Percentiles rank a stretch among this genome's conserved stretches.
These are phyloP conservation scores for Molorchus minor DNA, from an alignment of 2,888 invertebrate species.

Conservation along the genomic window DNA sequence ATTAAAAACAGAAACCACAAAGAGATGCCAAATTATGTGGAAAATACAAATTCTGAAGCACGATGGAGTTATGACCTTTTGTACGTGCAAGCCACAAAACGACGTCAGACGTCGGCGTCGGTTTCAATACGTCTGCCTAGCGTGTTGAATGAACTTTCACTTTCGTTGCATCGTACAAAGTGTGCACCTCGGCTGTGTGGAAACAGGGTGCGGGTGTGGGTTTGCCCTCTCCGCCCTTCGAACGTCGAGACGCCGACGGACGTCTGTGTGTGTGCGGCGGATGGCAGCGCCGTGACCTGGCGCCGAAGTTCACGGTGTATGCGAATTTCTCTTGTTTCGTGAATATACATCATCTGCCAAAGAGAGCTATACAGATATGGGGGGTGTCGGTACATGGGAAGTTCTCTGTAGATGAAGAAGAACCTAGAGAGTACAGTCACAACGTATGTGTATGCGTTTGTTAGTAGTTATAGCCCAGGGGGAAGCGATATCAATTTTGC, in stretches of 20 bases:
- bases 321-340: background rate
- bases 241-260: slow-evolving; percentile 42
- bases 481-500: no score
- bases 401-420: no score
- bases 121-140: slow-evolving; percentile 25
- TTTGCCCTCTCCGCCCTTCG: slow-evolving; percentile 27
- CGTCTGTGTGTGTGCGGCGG: slow-evolving; percentile 36
- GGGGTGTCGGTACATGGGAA: background rate
- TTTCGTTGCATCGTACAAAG: slow-evolving; percentile 15
- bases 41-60: slow-evolving; percentile 3
- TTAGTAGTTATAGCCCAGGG: no score
- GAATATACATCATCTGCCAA: slow-evolving; percentile 10
- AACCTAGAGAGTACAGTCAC: no score
- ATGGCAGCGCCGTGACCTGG: slow-evolving; percentile 49
- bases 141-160: slow-evolving; percentile 25
- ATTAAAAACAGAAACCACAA: no score
- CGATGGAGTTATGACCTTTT: slow-evolving; percentile 12
- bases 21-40: no score
- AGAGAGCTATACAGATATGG: background rate
- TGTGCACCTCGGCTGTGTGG: slow-evolving; percentile 9
- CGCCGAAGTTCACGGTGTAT: slow-evolving; percentile 41
- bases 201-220: slow-evolving; percentile 8
- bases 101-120: slow-evolving; percentile 19
- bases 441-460: no score
- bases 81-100: slow-evolving; percentile 14